Evolutionary conservation across 2,888 invertebrate species (phyloP).

Genomic region (Gortyna flavago): DNA sequence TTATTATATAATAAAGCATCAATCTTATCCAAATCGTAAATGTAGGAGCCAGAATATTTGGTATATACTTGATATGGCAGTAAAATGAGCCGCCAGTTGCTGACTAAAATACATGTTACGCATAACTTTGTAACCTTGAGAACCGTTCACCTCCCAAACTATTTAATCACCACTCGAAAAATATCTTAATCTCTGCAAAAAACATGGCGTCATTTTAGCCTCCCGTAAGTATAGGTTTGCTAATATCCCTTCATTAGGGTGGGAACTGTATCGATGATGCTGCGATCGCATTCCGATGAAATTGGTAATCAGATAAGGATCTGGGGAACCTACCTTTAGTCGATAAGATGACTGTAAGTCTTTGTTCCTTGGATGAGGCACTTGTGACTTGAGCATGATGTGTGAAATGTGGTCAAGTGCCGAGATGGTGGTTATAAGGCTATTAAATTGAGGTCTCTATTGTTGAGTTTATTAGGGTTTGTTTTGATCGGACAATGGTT

Average conservation of each 20-base stretch:
- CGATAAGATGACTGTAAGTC: constrained; percentile 61
- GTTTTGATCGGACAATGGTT: constrained; percentile 18
- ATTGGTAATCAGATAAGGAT: constrained; percentile 88
- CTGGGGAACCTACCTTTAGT: constrained; percentile 59
- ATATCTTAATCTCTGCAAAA: constrained; percentile 60
- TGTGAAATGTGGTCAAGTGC: constrained; percentile 44
- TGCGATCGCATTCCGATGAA: constrained; percentile 86
- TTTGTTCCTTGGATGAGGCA: constrained; percentile 71
- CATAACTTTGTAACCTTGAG: constrained; percentile 1
- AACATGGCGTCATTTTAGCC: constrained; percentile 71
- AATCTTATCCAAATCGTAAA: constrained; percentile 22
- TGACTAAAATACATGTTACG: not conserved
- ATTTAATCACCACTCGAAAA: constrained; percentile 54
- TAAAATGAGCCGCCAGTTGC: constrained; percentile 17
- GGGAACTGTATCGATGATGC: constrained; percentile 80
- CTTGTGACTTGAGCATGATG: constrained; percentile 42
- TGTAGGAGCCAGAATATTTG: not conserved
- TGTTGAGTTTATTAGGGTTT: constrained; percentile 43
- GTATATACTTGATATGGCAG: constrained; percentile 12
- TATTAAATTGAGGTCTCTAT: constrained; percentile 39
- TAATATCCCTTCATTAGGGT: constrained; percentile 83
- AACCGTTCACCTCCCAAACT: constrained; percentile 41
- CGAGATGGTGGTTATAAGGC: constrained; percentile 11
- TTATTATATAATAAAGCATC: constrained; percentile 25
- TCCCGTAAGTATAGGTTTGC: constrained; percentile 72